phyloP scores from a whole-genome alignment of 2,113 vertebrate species.

The Aleadryas rufinucha region DNA sequence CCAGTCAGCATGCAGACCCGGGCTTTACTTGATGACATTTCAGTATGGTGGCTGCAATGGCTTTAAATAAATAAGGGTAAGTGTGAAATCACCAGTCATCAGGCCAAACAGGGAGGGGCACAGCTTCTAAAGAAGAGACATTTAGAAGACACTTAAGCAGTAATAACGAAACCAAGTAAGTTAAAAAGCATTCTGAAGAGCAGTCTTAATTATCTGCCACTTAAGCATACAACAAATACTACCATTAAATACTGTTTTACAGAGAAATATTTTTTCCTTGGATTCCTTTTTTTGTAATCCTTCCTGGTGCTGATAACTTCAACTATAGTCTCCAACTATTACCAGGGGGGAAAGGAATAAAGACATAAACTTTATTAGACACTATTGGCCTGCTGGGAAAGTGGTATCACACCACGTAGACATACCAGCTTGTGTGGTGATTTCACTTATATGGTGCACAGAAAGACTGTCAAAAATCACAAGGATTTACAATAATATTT shows the following conservation, averaged over 20 bases:
- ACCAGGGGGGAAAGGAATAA: neutral
- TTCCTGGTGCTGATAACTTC: neutral
- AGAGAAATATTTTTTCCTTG: neutral
- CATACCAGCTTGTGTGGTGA: neutral
- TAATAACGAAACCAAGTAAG: neutral
- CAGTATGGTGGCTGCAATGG: neutral
- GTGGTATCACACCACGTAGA: neutral
- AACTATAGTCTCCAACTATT: neutral
- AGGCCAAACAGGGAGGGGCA: neutral
- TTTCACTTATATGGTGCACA: neutral
- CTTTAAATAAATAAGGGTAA: slow-evolving; percentile 21
- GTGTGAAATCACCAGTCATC: neutral
- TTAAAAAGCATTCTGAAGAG: neutral
- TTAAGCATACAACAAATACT: neutral
- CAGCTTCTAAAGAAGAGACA: neutral
- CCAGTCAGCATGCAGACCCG: neutral
- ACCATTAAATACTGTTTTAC: neutral
- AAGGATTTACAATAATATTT: neutral
- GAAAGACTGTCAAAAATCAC: neutral
- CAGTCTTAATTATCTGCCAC: neutral
- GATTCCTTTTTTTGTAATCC: neutral
- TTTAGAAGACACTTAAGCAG: neutral
- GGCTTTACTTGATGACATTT: slow-evolving; percentile 13
- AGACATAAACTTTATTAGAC: neutral
- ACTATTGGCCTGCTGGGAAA: neutral